Evolutionary conservation across 2,113 vertebrate genomes (phyloP).

Genomic region (Actenoides lindsayi): DNA sequence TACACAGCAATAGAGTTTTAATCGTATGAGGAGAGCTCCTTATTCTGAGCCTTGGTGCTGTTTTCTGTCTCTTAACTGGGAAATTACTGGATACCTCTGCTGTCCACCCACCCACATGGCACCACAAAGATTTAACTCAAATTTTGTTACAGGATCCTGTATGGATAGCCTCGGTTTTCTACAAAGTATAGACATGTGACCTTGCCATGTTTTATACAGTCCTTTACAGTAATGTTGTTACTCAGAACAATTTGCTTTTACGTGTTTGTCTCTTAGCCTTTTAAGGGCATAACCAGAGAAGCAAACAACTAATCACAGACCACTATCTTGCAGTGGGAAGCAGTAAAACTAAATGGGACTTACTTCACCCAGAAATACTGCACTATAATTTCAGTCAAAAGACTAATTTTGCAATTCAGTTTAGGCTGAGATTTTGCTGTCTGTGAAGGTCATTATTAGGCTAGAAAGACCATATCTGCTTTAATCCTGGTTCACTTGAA

Average conservation of each 20-base stretch:
- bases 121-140: not conserved
- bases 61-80: not conserved
- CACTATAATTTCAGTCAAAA: not conserved
- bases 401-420: not conserved
- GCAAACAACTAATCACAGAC: not conserved
- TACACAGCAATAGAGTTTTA: not conserved
- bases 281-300: not conserved
- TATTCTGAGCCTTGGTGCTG: not conserved
- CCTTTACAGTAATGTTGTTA: not conserved
- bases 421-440: not conserved
- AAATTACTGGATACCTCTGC: not conserved
- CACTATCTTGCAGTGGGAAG: not conserved
- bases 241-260: not conserved
- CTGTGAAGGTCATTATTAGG: not conserved
- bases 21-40: not conserved
- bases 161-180: not conserved
- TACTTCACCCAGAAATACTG: not conserved
- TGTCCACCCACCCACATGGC: not conserved
- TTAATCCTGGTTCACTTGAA: not conserved
- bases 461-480: not conserved
- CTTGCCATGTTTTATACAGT: not conserved
- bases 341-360: not conserved
- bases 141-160: not conserved
- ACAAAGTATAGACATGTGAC: not conserved
- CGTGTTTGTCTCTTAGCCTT: not conserved